Evolutionary conservation across 2,888 invertebrate genomes (phyloP).

Genomic region (Arctia plantaginis): DNA sequence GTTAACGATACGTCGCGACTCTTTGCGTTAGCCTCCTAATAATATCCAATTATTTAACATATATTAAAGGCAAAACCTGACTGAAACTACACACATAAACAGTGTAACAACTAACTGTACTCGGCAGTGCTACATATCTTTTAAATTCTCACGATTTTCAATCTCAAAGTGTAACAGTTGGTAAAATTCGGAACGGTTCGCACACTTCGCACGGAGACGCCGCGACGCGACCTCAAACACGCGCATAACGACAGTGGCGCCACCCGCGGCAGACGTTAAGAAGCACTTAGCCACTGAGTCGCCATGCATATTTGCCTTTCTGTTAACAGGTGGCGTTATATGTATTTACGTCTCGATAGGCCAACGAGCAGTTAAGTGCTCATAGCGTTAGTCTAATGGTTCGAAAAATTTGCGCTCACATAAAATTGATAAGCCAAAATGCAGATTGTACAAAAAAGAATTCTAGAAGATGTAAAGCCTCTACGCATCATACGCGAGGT

Average conservation of each 20-base stretch:
- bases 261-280: neutral
- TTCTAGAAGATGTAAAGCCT: conserved; percentile 62
- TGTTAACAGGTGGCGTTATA: conserved; percentile 12
- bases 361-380: too few relatives aligned
- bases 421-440: neutral
- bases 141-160: conserved; percentile 11
- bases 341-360: neutral
- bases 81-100: neutral
- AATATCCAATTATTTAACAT: neutral
- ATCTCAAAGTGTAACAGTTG: conserved; percentile 13
- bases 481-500: conserved; percentile 63
- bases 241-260: conserved; percentile 1
- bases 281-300: neutral
- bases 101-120: neutral
- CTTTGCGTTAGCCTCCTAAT: neutral
- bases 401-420: neutral
- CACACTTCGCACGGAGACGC: neutral
- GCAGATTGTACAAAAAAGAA: conserved; percentile 44
- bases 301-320: neutral
- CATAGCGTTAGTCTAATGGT: too few relatives aligned
- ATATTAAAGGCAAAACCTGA: neutral
- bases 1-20: neutral
- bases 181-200: neutral
- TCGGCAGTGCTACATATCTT: neutral
- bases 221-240: neutral